Evolutionary conservation across 2,113 vertebrate species (phyloP).

Genomic region (Saguinus midas): DNA sequence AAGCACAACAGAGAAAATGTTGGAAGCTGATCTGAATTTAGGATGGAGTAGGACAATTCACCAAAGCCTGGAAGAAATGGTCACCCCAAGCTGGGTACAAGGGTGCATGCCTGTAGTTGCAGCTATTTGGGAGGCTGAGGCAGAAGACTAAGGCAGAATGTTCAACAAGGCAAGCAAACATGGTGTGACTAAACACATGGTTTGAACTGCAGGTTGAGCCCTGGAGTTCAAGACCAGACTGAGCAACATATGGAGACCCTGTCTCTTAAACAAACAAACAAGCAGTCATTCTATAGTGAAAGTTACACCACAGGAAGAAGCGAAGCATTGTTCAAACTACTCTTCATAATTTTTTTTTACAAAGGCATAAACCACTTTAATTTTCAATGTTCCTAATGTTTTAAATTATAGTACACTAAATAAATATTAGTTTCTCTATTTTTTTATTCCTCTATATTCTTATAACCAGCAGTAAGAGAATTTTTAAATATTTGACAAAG

Average conservation of each 20-base stretch:
- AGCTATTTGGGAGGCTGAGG: background rate
- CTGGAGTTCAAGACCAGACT: too few relatives aligned
- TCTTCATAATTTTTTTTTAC: background rate
- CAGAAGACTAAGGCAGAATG: too few relatives aligned
- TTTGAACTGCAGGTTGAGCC: too few relatives aligned
- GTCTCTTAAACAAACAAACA: background rate
- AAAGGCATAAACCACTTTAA: background rate
- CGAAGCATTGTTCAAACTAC: background rate
- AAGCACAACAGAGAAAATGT: background rate
- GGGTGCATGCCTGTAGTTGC: background rate
- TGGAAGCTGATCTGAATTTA: background rate
- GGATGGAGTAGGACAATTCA: background rate
- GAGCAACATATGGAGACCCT: background rate
- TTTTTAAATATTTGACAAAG: background rate
- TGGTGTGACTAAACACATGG: too few relatives aligned
- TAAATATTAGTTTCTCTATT: background rate
- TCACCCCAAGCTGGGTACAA: background rate
- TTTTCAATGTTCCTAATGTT: background rate
- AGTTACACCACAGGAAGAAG: background rate
- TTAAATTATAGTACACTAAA: conserved; percentile 3
- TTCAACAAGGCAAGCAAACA: too few relatives aligned
- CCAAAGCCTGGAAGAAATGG: background rate
- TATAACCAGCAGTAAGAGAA: background rate
- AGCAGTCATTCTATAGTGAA: background rate
- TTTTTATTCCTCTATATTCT: background rate